These are phyloP conservation scores for Tenrec ecaudatus DNA, from an alignment of 2,113 vertebrate genomes.

Conservation along the genomic window DNA sequence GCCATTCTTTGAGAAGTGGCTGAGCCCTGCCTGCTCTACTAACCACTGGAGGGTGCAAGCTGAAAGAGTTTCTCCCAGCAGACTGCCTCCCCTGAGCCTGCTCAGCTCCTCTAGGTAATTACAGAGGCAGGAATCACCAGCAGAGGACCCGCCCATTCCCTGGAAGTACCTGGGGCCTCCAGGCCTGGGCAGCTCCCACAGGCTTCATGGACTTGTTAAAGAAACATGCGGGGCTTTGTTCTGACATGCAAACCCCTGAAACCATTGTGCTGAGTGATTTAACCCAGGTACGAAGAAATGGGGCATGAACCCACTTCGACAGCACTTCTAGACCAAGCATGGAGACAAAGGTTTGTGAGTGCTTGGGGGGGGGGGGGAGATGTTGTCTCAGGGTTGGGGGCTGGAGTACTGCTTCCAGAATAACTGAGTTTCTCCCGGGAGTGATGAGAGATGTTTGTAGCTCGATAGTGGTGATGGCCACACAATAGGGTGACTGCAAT, in stretches of 20 bases:
- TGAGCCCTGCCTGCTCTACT: neutral
- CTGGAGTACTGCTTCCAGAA: neutral
- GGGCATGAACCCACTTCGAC: neutral
- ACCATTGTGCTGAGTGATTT: neutral
- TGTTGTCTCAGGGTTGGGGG: too few species aligned
- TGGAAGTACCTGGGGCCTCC: neutral
- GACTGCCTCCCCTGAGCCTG: conserved; percentile 48
- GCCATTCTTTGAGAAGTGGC: conserved; percentile 30
- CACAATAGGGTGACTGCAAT: neutral
- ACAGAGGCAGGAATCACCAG: neutral
- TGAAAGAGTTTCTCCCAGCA: neutral
- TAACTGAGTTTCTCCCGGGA: neutral
- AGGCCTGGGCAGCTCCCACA: fast-evolving
- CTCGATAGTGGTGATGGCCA: neutral
- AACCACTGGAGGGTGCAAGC: conserved; percentile 60
- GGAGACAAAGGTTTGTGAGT: neutral
- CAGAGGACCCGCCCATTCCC: neutral
- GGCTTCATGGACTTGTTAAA: neutral
- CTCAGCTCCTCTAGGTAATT: neutral
- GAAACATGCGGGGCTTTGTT: neutral
- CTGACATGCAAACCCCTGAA: neutral
- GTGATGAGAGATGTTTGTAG: neutral
- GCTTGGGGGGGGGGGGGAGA: neutral
- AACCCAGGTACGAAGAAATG: neutral
- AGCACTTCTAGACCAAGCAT: neutral